Conservation (phyloP, 2,797 vertebrate species). For the Fundulus diaphanus region DNA sequence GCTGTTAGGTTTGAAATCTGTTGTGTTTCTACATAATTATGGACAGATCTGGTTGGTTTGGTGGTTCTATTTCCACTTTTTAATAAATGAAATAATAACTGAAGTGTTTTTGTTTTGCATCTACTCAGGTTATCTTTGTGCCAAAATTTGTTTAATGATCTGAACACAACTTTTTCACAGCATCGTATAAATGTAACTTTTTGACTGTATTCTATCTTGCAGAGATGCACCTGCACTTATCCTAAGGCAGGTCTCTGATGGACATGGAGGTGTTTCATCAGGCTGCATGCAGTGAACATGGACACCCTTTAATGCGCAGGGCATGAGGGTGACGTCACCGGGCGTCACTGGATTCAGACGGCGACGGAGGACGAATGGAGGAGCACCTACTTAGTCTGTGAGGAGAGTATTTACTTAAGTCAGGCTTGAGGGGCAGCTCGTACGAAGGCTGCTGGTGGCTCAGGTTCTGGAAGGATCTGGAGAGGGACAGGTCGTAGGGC, state of each 20-base stretch:
- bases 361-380: conserved; percentile 49
- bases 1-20: too few relatives aligned
- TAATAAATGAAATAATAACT: too few relatives aligned
- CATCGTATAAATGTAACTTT: background rate
- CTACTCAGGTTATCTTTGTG: too few relatives aligned
- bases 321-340: conserved; percentile 41
- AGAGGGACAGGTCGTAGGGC: conserved; percentile 95
- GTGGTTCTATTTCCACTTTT: too few relatives aligned
- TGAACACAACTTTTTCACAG: too few relatives aligned
- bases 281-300: conserved; percentile 15
- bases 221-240: conserved; percentile 22
- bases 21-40: too few relatives aligned
- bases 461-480: conserved; percentile 98
- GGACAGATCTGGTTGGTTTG: too few relatives aligned
- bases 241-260: conserved; percentile 46
- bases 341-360: background rate
- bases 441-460: conserved; percentile 94
- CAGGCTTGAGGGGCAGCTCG: conserved; percentile 90
- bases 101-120: too few relatives aligned
- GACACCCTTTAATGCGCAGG: conserved; percentile 18
- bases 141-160: too few relatives aligned
- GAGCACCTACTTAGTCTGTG: conserved; percentile 89
- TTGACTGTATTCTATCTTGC: background rate
- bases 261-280: conserved; percentile 26
- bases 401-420: conserved; percentile 92